Base-by-base conservation (phyloP, 2,113 vertebrate genomes). In the Poecilia latipinna region DNA sequence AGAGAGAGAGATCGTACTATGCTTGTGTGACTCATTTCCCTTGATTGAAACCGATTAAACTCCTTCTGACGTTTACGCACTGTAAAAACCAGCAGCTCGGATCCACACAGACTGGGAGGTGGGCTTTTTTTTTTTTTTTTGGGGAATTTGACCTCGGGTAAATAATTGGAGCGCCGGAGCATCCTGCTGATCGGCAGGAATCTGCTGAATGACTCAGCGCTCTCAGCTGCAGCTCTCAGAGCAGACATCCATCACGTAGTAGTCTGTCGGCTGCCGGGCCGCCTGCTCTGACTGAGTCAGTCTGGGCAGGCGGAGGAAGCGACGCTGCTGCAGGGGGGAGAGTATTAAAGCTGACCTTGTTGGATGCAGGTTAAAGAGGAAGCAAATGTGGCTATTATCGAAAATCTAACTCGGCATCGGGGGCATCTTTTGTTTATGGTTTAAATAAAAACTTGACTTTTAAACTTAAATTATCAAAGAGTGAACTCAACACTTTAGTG, bases 181-280 rank as follows among this genome's bases (percentile, higher is more conserved):
- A 1, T 85, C 77, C 76, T 6, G 37, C 77, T 80, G 86, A 86
- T 85, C 76, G 65, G 74, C 80, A 75, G 75, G 71, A 90, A 88
- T 82, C 79, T 29, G 69, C 66, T 78, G 77, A 87, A 87, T 90
- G 91, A 92, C 77, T 92, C 90, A 89, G 83, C 88, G 0, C 75
- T 86, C 76, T 84, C 71, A n/a, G 76, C 78, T 39, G 61, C 75
- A 82, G 72, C 17, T 75, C 80, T 79, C 89, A 84, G 70, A 63
- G 76, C 28, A 44, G 42, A 76, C 75, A 85, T 88, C 85, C 82
- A 83, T 92, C 86, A 74, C 70, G 65, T 77, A 35, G 65, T 28
- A 2, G 44, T 42, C 65, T 22, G 67, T 32, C 26, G 1, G 63
- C 44, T 78, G 42, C 68, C 42, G 32, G 26, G 26, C 68, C 22